Percentiles rank a stretch among this genome's conserved stretches.
phyloP scores from a whole-genome alignment of 2,797 vertebrate genomes.

The Muscicapa striata region DNA sequence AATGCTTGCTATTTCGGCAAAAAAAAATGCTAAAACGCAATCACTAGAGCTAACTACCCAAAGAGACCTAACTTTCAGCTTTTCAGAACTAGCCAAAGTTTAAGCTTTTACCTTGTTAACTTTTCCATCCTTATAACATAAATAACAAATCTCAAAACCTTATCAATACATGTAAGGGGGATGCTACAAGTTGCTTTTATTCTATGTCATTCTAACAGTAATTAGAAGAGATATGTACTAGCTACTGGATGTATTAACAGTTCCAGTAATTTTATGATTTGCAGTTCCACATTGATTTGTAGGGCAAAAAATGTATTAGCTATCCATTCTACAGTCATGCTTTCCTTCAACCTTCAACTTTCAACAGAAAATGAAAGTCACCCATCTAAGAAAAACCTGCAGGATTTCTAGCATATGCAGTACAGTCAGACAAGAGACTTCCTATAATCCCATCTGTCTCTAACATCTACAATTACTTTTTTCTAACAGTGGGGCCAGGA shows the following conservation, averaged over 20 bases:
- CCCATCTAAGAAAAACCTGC: background rate
- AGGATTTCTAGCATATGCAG: background rate
- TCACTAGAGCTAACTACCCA: background rate
- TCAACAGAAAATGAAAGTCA: background rate
- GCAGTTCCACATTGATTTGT: background rate
- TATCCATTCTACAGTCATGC: background rate
- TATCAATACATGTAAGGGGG: background rate
- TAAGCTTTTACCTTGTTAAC: background rate
- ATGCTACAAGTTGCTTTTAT: background rate
- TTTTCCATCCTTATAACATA: background rate
- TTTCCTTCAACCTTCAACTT: background rate
- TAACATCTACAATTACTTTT: background rate
- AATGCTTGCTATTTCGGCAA: background rate
- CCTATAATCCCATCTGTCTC: background rate
- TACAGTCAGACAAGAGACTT: background rate
- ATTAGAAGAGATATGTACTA: background rate
- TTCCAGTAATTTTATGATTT: background rate
- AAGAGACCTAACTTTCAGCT: background rate
- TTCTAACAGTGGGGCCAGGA: background rate
- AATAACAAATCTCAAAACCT: background rate
- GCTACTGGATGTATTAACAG: background rate
- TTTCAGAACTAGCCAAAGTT: background rate
- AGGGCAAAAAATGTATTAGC: background rate
- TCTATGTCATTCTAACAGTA: background rate
- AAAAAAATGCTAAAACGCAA: background rate